Base-by-base conservation (phyloP, 2,797 vertebrate genomes). In the Atherinosoma microstoma region DNA sequence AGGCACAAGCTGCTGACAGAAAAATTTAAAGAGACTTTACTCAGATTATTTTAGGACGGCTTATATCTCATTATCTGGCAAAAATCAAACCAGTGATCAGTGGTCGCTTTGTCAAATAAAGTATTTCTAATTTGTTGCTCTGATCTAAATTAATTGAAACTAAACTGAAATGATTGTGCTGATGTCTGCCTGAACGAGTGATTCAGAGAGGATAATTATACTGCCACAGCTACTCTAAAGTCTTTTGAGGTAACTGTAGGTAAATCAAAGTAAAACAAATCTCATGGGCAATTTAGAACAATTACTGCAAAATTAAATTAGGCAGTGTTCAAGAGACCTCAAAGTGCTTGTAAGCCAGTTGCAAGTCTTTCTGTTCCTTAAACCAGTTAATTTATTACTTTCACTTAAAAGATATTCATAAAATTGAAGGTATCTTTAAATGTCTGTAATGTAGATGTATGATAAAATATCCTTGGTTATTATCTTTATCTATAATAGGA, bases 231-330 rank as follows among this genome's bases (percentile, higher is more conserved):
- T 57, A 57, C 6, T 57, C 12, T 32, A 11, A 32, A 60, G 20
- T 60, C n/a, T 8, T 38, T 60, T 8, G 11, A 3, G 6, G 34
- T 12, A 59, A 15, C 20, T 0, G 34, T 10, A 58, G 32, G 38
- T 67, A 13, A 34, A 34, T 24, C 54, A 58, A 67, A 58, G 54
- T 30, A 15, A 67, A 57, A 40, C 10, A 30, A 66, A 13, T 57
- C 57, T 57, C 38, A 57, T 56, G 27, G 64, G 35, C 35, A 67
- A 67, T 42, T 40, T 45, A 67, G 9, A 16, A 20, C 38, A 47
- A 35, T 67, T 45, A 9, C 35, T 40, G n/a, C 27, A 67, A 22
- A 67, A 57, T 57, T 40, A 18, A 34, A 29, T 7, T 53, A 10
- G 47, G 27, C 29, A 30, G 27, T 16, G 24, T 16, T 6, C 11